phyloP scores from a whole-genome alignment of 2,113 vertebrate genomes.

The Acrocephalus arundinaceus region DNA sequence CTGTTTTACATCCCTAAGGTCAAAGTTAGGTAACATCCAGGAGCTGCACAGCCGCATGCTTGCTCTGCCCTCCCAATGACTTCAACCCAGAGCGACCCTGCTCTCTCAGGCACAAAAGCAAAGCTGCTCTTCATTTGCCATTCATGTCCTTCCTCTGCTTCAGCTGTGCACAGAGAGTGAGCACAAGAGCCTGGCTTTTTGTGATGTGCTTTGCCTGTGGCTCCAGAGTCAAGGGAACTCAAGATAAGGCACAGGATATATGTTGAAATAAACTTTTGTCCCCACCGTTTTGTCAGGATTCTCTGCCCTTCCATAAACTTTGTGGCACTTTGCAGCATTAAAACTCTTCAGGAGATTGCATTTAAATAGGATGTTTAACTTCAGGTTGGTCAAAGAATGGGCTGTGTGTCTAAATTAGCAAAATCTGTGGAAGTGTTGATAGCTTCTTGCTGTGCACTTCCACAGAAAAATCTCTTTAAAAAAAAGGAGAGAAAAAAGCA shows the following conservation, averaged over 20 bases:
- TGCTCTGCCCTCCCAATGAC: neutral
- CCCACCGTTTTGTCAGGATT: neutral
- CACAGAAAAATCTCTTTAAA: neutral
- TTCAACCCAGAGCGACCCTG: neutral
- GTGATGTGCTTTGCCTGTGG: neutral
- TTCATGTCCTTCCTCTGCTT: neutral
- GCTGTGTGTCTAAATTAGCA: slow-evolving; percentile 6
- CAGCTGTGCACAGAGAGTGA: neutral
- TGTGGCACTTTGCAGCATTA: neutral
- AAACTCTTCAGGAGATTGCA: neutral
- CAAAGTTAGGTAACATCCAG: neutral
- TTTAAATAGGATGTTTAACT: slow-evolving; percentile 1
- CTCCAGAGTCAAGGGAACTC: neutral
- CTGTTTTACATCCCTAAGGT: neutral
- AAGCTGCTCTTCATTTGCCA: neutral
- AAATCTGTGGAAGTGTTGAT: neutral
- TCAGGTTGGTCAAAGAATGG: neutral
- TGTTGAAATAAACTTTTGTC: neutral
- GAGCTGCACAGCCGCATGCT: neutral
- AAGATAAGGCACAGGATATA: neutral
- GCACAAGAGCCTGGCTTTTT: neutral
- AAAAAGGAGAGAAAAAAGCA: neutral
- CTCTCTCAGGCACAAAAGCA: neutral
- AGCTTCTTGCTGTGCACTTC: slow-evolving; percentile 16
- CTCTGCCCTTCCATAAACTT: neutral